Conservation (phyloP, 2,797 vertebrate genomes). For the Falco rusticolus region DNA sequence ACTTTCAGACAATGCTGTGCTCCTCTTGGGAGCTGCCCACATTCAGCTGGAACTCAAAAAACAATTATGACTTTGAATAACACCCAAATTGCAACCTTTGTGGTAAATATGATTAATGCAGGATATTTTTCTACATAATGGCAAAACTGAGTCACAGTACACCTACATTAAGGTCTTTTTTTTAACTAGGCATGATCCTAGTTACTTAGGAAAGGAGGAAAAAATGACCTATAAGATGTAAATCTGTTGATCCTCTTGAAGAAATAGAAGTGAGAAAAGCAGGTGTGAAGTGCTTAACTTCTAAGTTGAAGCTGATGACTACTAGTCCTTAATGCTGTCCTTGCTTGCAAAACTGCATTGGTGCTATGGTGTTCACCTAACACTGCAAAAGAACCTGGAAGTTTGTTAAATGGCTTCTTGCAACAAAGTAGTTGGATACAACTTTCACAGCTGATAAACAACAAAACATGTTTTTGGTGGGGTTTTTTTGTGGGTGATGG, state of each 20-base stretch:
- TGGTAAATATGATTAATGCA: not conserved
- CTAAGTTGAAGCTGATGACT: not conserved
- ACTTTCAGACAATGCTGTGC: not conserved
- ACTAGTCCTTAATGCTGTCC: not conserved
- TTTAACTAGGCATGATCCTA: not conserved
- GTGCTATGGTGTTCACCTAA: not conserved
- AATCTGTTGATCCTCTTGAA: not conserved
- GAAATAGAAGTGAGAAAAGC: not conserved
- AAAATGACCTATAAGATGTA: not conserved
- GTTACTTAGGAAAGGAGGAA: not conserved
- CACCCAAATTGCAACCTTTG: not conserved
- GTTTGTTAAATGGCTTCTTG: not conserved
- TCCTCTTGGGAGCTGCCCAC: not conserved
- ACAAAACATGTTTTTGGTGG: not conserved
- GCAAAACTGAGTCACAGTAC: not conserved
- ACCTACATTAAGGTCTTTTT: not conserved
- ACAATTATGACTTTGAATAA: not conserved
- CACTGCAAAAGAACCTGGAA: not conserved
- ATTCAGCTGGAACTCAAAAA: not conserved
- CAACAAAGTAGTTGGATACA: not conserved
- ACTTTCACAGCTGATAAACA: not conserved
- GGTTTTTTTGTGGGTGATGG: not conserved
- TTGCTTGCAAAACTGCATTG: not conserved
- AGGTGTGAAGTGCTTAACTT: not conserved
- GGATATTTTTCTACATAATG: not conserved